Percentiles rank a stretch among this genome's conserved stretches.
Evolutionary conservation across 1,140 invertebrate species (phyloP).

Genomic region (Nymphalis io): DNA sequence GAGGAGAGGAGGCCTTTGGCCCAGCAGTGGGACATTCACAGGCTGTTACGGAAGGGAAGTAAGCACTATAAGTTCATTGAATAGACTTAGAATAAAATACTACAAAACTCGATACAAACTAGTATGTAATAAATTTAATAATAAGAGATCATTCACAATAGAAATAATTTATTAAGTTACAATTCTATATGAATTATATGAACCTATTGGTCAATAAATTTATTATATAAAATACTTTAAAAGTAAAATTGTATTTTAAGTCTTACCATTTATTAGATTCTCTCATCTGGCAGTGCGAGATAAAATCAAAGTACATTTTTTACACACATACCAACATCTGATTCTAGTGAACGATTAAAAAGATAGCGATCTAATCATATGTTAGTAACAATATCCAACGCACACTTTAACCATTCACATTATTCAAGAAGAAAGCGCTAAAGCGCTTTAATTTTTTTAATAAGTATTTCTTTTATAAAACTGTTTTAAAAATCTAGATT

Average conservation of each 20-base stretch:
- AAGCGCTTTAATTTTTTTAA: conserved; percentile 20
- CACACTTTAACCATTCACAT: conserved; percentile 31
- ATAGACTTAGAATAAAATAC: background rate
- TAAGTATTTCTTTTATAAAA: too few relatives aligned
- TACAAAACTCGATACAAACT: background rate
- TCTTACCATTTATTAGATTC: conserved; percentile 4
- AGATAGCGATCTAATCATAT: conserved; percentile 55
- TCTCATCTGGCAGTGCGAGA: conserved; percentile 22
- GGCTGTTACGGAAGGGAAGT: too few relatives aligned
- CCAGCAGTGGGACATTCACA: too few relatives aligned
- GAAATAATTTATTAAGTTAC: background rate
- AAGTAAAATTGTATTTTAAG: background rate
- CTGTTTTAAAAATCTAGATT: too few relatives aligned
- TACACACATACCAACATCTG: conserved; percentile 35
- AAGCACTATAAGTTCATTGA: background rate
- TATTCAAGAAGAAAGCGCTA: conserved; percentile 32
- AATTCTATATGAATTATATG: too few relatives aligned
- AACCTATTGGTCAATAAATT: background rate
- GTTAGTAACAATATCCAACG: conserved; percentile 43
- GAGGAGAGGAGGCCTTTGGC: too few relatives aligned
- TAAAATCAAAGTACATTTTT: conserved; percentile 44
- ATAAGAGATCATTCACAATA: background rate
- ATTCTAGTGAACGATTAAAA: conserved; percentile 48
- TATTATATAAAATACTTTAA: background rate
- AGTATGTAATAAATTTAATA: background rate